Percentiles rank a stretch among this genome's conserved stretches.
Evolutionary conservation across 2,113 vertebrate genomes (phyloP).

Genomic region (Clarias batrachus): DNA sequence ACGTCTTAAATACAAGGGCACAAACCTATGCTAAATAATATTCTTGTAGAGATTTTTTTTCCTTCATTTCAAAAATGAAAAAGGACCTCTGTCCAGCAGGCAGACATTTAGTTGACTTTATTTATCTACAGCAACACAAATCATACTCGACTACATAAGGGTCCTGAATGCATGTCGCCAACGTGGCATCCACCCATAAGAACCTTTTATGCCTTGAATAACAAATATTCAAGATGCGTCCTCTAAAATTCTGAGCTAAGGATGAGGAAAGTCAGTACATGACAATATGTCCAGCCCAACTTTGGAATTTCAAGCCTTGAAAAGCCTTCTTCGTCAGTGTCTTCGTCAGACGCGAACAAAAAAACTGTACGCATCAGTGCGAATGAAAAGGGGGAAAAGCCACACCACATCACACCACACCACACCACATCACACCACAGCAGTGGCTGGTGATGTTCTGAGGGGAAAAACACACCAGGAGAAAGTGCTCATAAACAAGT

Average conservation of each 20-base stretch:
- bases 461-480: slow-evolving; percentile 22
- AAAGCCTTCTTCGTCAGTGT: neutral
- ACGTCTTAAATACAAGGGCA: neutral
- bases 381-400: slow-evolving; percentile 19
- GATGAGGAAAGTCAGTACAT: neutral
- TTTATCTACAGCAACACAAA: neutral
- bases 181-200: neutral
- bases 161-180: neutral
- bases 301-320: neutral
- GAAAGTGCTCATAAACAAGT: slow-evolving; percentile 32
- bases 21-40: slow-evolving; percentile 26
- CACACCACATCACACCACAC: neutral
- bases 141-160: neutral
- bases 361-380: neutral
- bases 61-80: neutral
- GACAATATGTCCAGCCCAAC: neutral
- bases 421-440: neutral
- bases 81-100: neutral
- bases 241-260: neutral
- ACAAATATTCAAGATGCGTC: neutral
- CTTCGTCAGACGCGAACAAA: neutral
- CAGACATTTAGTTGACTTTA: neutral
- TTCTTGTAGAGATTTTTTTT: neutral
- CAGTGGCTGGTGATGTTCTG: neutral
- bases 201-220: too few species aligned